Percentiles rank a stretch among this genome's conserved stretches.
Conservation (phyloP, 1,140 invertebrate genomes). For the Danaus melanippus region DNA sequence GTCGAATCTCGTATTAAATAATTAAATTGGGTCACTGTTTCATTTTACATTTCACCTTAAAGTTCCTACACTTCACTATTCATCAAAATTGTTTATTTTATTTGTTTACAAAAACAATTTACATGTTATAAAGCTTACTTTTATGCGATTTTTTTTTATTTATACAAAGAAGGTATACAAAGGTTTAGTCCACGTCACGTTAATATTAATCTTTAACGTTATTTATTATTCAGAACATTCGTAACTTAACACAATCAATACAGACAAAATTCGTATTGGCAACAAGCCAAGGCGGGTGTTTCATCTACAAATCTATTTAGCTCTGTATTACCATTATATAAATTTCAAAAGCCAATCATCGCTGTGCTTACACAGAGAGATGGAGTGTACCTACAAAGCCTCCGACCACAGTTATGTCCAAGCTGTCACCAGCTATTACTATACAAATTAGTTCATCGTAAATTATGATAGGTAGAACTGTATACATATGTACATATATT, state of each 20-base stretch:
- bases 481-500: no score
- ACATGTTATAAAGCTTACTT: no score
- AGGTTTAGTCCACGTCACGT: no score
- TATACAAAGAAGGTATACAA: no score
- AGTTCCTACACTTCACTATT: no score
- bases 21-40: no score
- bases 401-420: conserved; percentile 16
- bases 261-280: conserved; percentile 18
- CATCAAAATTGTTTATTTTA: no score
- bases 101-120: no score
- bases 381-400: conserved; percentile 1
- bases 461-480: not conserved
- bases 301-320: conserved; percentile 11
- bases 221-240: conserved; percentile 7
- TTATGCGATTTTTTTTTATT: no score
- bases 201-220: no score
- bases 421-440: conserved; percentile 28
- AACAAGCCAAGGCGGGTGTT: conserved; percentile 16
- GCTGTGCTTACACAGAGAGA: conserved; percentile 14
- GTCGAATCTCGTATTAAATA: no score
- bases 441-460: conserved; percentile 33
- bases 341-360: conserved; percentile 23
- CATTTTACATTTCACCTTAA: no score
- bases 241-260: conserved; percentile 20
- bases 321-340: conserved; percentile 20